These are phyloP conservation scores for Sinocyclocheilus maitianheensis DNA, from an alignment of 2,113 vertebrate genomes.

Conservation along the genomic window DNA sequence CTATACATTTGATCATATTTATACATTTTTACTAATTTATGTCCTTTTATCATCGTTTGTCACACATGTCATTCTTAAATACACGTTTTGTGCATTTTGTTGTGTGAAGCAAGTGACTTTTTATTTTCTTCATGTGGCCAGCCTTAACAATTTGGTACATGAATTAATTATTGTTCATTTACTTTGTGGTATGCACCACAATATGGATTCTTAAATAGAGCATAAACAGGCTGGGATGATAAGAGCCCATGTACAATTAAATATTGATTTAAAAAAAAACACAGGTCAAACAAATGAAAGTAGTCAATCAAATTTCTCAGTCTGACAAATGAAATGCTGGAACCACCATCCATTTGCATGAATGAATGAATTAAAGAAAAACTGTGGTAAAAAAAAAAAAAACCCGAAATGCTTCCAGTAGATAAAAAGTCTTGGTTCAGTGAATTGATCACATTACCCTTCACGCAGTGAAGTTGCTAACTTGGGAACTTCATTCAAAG, in stretches of 20 bases:
- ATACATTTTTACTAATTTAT: neutral
- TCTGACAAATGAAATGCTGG: slow-evolving; percentile 15
- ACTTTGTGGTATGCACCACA: slow-evolving; percentile 68
- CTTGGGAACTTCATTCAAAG: slow-evolving; percentile 8
- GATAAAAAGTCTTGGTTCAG: neutral
- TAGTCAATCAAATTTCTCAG: slow-evolving; percentile 59
- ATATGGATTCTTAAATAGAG: slow-evolving; percentile 64
- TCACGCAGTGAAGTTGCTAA: neutral
- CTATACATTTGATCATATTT: neutral
- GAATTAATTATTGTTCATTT: slow-evolving; percentile 76
- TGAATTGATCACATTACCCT: neutral
- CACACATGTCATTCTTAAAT: too few relatives aligned
- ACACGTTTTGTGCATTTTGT: neutral
- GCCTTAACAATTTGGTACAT: slow-evolving; percentile 66
- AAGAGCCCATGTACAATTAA: slow-evolving; percentile 65
- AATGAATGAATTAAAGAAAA: neutral
- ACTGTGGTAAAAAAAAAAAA: neutral
- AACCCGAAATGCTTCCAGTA: neutral
- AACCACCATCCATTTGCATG: slow-evolving; percentile 9
- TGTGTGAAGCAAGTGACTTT: slow-evolving; percentile 6
- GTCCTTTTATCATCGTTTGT: neutral
- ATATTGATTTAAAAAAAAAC: slow-evolving; percentile 65
- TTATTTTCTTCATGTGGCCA: slow-evolving; percentile 22
- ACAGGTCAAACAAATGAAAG: slow-evolving; percentile 56
- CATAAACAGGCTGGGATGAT: slow-evolving; percentile 63